Evolutionary conservation across 1,140 invertebrate species (phyloP).

Genomic region (Ostrea edulis): DNA sequence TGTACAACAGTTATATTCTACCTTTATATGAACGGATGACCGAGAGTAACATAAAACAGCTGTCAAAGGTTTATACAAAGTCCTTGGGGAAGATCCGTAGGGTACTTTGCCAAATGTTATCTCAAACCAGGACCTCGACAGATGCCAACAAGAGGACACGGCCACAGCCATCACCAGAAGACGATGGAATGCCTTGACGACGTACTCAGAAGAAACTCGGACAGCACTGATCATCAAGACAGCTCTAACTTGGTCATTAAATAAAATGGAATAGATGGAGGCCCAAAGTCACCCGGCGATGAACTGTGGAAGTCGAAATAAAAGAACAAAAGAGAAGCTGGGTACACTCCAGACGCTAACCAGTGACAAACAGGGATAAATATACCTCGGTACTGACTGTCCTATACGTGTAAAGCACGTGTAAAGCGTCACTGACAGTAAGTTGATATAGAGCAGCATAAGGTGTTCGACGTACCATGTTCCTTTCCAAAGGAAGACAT

Average conservation of each 20-base stretch:
- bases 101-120: slow-evolving; percentile 16
- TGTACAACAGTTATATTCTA: slow-evolving; percentile 32
- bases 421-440: background rate
- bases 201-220: background rate
- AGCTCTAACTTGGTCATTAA: background rate
- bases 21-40: slow-evolving; percentile 1
- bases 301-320: background rate
- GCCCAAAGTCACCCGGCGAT: background rate
- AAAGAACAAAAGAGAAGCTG: background rate
- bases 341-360: background rate
- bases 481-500: too few species aligned
- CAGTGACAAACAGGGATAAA: background rate
- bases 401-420: background rate
- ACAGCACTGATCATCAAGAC: background rate
- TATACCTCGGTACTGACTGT: background rate
- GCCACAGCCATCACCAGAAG: background rate
- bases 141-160: slow-evolving; percentile 10
- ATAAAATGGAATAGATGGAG: background rate
- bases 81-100: background rate
- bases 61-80: slow-evolving; percentile 37
- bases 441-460: too few species aligned
- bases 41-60: slow-evolving; percentile 20
- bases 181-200: background rate
- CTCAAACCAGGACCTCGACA: slow-evolving; percentile 42
- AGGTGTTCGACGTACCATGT: too few species aligned